Base-by-base conservation (phyloP, 2,888 invertebrate genomes). In the Venusia cambrica region DNA sequence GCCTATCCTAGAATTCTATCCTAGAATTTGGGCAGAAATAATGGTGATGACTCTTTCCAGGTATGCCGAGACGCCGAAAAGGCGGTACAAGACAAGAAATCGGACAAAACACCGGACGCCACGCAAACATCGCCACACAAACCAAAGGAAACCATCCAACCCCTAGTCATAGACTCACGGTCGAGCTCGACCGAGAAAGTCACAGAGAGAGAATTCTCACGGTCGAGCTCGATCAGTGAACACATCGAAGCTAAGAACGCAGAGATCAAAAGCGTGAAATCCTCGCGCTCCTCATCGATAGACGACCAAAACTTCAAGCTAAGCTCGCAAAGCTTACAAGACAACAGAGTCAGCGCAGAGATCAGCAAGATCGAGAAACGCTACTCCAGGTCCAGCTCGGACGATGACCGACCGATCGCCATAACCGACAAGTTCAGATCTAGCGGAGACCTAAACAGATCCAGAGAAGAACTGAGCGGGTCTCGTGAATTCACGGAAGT, bases 11-110 rank as follows among this genome's bases (percentile, higher is more conserved):
- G n/a, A n/a, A n/a, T n/a, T n/a, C n/a, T n/a, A n/a, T n/a, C n/a
- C n/a, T n/a, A n/a, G n/a, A n/a, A n/a, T n/a, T n/a, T n/a, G n/a
- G n/a, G n/a, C n/a, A n/a, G n/a, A n/a, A n/a, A n/a, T n/a, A n/a
- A n/a, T n/a, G n/a, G n/a, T n/a, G n/a, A n/a, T n/a, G 6, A 28
- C 9, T 6, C 1, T 36, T 3, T 5, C 1, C 59, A 87, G 85
- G 84, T 83, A 42, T 83, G 83, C 57, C 62, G 77, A 57, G 85
- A 85, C 42, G 85, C 87, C 22, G 85, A 83, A 36, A 76, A 78
- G 45, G 74, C 70, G n/a, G 81, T 87, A 11, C 79, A 83, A 57
- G 70, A 74, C 43, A 72, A 80, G 32, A 72, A 73, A 54, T 45
- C 64, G 13, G 70, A 45, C 6, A 28, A 6, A 26, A 3, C 40